Conservation (phyloP, 2,113 vertebrate genomes). For the Neodon shergylaensis region DNA sequence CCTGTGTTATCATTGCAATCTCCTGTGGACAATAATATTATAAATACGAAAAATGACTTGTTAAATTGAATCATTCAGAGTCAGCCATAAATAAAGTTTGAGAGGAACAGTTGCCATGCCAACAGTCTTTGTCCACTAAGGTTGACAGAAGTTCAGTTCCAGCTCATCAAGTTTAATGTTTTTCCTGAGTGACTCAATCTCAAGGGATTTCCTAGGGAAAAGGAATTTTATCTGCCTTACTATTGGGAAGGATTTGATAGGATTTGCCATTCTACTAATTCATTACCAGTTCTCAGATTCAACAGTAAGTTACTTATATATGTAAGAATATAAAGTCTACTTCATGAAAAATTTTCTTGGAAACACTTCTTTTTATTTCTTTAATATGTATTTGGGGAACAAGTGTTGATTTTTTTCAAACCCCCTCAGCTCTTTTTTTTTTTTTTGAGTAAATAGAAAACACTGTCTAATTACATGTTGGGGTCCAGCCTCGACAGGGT, state of each 20-base stretch:
- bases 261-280: background rate
- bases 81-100: background rate
- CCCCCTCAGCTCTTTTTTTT: background rate
- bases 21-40: background rate
- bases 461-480: background rate
- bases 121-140: background rate
- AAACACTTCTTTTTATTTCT: conserved; percentile 8
- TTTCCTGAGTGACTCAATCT: background rate
- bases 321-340: background rate
- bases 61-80: background rate
- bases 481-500: no score
- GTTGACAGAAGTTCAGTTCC: background rate
- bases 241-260: background rate
- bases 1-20: background rate
- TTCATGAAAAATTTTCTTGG: background rate
- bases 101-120: background rate
- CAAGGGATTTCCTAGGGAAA: background rate
- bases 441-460: background rate
- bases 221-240: background rate
- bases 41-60: background rate
- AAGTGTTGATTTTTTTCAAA: background rate
- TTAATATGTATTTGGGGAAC: background rate
- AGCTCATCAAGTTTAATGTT: background rate
- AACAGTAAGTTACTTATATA: background rate
- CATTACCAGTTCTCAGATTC: background rate